These are phyloP conservation scores for Miichthys miiuy DNA, from an alignment of 2,797 vertebrate genomes.

Conservation along the genomic window DNA sequence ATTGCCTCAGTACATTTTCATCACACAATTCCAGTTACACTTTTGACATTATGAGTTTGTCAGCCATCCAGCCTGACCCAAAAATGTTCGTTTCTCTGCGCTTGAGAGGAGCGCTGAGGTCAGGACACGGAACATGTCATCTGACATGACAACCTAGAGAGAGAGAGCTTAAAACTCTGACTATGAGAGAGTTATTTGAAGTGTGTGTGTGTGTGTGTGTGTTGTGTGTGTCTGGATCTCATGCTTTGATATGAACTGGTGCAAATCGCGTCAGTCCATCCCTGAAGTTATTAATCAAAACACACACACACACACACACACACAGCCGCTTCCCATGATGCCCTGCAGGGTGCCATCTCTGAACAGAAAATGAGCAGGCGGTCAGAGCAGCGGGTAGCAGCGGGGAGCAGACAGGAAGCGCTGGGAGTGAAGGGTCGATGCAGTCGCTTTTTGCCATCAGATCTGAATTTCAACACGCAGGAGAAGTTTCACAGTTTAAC, in stretches of 20 bases:
- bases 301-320: constrained; percentile 2
- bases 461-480: constrained; percentile 8
- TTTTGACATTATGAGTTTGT: not conserved
- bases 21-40: not conserved
- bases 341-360: constrained; percentile 48
- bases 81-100: not conserved
- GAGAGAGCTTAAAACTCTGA: not conserved
- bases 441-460: not conserved
- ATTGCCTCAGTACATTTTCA: not conserved
- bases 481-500: constrained; percentile 16
- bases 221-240: not conserved
- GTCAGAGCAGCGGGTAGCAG: constrained; percentile 28
- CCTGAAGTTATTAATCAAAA: constrained; percentile 32
- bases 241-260: constrained; percentile 49
- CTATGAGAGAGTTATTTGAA: constrained; percentile 1
- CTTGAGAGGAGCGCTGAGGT: not conserved
- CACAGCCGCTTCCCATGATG: constrained; percentile 25
- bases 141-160: not conserved
- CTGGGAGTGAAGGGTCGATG: constrained; percentile 28
- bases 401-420: constrained; percentile 47
- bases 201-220: not conserved
- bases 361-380: constrained; percentile 40
- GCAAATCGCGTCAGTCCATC: constrained; percentile 32
- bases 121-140: not conserved
- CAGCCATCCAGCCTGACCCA: not conserved